These are phyloP conservation scores for Leistus spinibarbis DNA, from an alignment of 2,888 invertebrate genomes.

Conservation along the genomic window DNA sequence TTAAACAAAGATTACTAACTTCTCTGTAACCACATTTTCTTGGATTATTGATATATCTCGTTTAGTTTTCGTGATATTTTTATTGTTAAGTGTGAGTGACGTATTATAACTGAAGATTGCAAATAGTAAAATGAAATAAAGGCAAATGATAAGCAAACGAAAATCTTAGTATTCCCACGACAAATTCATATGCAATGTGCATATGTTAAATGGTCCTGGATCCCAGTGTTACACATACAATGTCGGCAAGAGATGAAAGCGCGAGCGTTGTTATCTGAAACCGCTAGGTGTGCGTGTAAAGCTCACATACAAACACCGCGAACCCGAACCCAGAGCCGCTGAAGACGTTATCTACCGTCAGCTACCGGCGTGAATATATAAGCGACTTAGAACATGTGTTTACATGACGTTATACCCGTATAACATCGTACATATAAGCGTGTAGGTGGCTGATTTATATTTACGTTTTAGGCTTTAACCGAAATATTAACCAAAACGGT, in stretches of 20 bases:
- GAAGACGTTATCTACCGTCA: not conserved
- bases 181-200: not conserved
- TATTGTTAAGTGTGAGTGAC: too few relatives aligned
- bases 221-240: not conserved
- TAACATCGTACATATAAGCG: not conserved
- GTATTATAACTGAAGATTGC: too few relatives aligned
- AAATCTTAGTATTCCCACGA: not conserved
- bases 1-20: too few relatives aligned
- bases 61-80: too few relatives aligned
- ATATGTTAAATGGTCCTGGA: not conserved
- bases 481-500: not conserved
- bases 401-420: conserved; percentile 14
- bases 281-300: not conserved
- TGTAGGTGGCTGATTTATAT: not conserved
- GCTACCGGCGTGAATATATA: conserved; percentile 36
- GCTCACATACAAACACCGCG: not conserved
- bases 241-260: not conserved
- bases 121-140: too few relatives aligned
- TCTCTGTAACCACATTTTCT: too few relatives aligned
- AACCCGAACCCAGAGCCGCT: not conserved
- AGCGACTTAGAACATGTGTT: conserved; percentile 26
- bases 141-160: too few relatives aligned
- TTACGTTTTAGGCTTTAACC: not conserved
- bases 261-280: not conserved
- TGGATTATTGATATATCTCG: too few relatives aligned